Percentiles rank a stretch among this genome's conserved stretches.
These are phyloP conservation scores for Pygocentrus nattereri DNA, from an alignment of 2,797 vertebrate genomes.

Conservation along the genomic window DNA sequence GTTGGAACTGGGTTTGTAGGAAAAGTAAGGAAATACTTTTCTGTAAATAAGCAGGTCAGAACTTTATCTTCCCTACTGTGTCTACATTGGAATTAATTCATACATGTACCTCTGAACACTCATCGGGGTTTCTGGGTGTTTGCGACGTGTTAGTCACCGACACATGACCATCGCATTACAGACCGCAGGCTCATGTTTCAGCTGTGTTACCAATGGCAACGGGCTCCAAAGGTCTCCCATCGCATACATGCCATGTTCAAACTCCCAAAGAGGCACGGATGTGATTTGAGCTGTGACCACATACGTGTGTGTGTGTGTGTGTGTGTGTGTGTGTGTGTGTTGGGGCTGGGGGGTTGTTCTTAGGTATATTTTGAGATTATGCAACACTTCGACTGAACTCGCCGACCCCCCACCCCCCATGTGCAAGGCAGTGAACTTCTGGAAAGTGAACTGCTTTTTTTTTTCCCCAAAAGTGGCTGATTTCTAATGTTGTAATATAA, in stretches of 20 bases:
- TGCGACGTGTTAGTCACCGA: not conserved
- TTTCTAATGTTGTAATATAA: not conserved
- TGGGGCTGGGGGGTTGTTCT: no score
- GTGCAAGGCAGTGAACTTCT: not conserved
- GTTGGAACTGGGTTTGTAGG: no score
- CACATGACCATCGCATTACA: not conserved
- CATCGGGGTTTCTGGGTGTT: not conserved
- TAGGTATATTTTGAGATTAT: slow-evolving; percentile 17
- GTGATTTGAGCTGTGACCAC: not conserved
- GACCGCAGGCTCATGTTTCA: not conserved
- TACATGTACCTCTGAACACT: not conserved
- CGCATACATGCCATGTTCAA: no score
- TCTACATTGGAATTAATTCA: not conserved
- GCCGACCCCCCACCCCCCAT: not conserved
- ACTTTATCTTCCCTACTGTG: no score
- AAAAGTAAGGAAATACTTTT: no score
- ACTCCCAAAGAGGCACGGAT: not conserved
- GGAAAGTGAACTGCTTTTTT: not conserved
- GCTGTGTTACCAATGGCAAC: not conserved
- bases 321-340: not conserved
- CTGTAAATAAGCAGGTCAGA: no score
- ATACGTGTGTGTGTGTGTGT: not conserved
- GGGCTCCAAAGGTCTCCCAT: not conserved
- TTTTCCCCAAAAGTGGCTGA: not conserved
- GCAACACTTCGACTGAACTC: not conserved